Evolutionary conservation across 2,113 vertebrate species (phyloP), one percentile per base, ranked within the genome.

Genomic region (Rhinogobius similis): DNA sequence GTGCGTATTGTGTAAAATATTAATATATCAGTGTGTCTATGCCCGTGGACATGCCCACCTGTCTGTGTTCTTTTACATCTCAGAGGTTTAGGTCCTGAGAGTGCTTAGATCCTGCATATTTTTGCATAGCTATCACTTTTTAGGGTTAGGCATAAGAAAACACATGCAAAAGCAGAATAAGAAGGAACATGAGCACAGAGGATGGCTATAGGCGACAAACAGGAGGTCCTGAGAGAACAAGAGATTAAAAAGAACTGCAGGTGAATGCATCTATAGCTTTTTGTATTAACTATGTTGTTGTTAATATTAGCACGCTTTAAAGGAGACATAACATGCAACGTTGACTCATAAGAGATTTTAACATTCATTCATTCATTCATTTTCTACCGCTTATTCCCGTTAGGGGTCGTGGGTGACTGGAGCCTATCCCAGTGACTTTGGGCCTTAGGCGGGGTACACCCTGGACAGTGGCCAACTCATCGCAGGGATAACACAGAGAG

Each of bases 231-330:
- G 4, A 6, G 20, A 58, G 68, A 32, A 71, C 72, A 71, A 65
- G 64, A 41, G 83, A 75, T 83, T 76, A 65, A 65, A 83, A 72
- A 70, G 74, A 79, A 82, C 75, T 59, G 70, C 69, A 53, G 69
- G 73, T 53, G 59, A 79, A 63, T 27, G 38, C 52, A 68, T 16
- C 24, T 55, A 26, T 55, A 7, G 23, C 2, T 24, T 55, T 55
- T 58, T 58, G 26, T 6, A 29, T 58, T 18, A 26, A 58, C 18
- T 27, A 26, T 29, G 12, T 5, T 12, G 52, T 24, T 23, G 12
- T 53, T 24, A 58, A 29, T 58, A 16, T 29, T 58, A 26, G 27
- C 11, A 1, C 2, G 5, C 13, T 56, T 52, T 21, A 10, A 52
- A 23, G 21, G 9, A 36, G 32, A 36, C 3, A 36, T 36, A 36